Evolutionary conservation across 1,140 invertebrate species (phyloP).

Genomic region (Cydia fagiglandana): DNA sequence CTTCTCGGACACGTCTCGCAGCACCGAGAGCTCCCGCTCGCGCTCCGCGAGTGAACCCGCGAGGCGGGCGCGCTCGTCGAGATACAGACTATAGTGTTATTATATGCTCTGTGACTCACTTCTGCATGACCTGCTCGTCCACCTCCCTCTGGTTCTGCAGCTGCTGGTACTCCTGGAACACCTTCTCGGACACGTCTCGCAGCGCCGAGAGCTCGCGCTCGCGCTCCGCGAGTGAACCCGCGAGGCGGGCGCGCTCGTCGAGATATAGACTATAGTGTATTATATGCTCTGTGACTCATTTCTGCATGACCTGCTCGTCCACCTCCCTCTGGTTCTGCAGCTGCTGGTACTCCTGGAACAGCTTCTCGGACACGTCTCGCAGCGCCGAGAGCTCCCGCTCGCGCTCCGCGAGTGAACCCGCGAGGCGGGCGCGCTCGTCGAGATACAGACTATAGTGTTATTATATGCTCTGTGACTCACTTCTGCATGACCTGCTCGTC

Average conservation of each 20-base stretch:
- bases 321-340: constrained; percentile 86
- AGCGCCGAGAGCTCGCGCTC: constrained; percentile 82
- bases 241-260: constrained; percentile 78
- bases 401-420: constrained; percentile 80
- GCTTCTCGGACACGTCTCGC: constrained; percentile 83
- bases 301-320: constrained; percentile 85
- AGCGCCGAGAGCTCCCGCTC: constrained; percentile 82
- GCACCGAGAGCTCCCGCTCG: constrained; percentile 81
- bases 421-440: constrained; percentile 79
- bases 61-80: constrained; percentile 78
- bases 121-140: constrained; percentile 85
- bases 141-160: constrained; percentile 86
- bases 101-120: constrained; percentile 57
- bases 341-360: constrained; percentile 87
- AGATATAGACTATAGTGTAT: too few species aligned
- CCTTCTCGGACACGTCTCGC: constrained; percentile 83
- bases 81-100: constrained; percentile 54
- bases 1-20: constrained; percentile 84
- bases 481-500: constrained; percentile 85
- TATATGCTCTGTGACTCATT: constrained; percentile 57
- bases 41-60: constrained; percentile 81
- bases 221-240: constrained; percentile 80
- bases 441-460: constrained; percentile 55
- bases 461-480: constrained; percentile 53
- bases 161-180: constrained; percentile 87